Evolutionary conservation across 1,140 invertebrate species (phyloP).

Genomic region (Condylostylus longicornis): DNA sequence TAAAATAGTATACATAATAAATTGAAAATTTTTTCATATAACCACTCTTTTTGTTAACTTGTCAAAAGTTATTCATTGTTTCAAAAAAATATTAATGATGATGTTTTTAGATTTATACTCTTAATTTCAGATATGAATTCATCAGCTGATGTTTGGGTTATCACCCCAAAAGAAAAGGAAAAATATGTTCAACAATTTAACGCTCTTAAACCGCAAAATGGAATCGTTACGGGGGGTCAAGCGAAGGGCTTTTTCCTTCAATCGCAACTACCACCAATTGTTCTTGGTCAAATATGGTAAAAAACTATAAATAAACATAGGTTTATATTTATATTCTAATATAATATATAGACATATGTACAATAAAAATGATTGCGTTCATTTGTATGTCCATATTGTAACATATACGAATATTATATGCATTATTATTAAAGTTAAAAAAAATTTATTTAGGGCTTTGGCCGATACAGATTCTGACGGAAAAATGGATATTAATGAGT

Average conservation of each 20-base stretch:
- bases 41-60: too few species aligned
- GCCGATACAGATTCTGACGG: constrained; percentile 95
- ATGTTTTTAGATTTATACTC: too few species aligned
- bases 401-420: too few species aligned
- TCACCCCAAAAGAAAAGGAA: constrained; percentile 69
- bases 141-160: constrained; percentile 68
- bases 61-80: too few species aligned
- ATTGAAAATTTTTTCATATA: too few species aligned
- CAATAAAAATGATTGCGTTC: neutral
- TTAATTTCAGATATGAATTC: constrained; percentile 29
- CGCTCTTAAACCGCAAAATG: constrained; percentile 69
- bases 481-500: constrained; percentile 91
- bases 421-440: constrained; percentile 1
- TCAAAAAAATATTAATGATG: too few species aligned
- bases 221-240: constrained; percentile 82
- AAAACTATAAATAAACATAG: constrained; percentile 13
- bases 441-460: constrained; percentile 49
- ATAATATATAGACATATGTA: constrained; percentile 2
- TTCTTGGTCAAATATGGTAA: constrained; percentile 91
- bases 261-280: constrained; percentile 72
- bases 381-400: too few species aligned
- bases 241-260: constrained; percentile 87
- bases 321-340: neutral
- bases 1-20: too few species aligned
- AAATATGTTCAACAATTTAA: constrained; percentile 88